phyloP scores from a whole-genome alignment of 2,888 invertebrate genomes.

The Lasioglossum oenotherae region DNA sequence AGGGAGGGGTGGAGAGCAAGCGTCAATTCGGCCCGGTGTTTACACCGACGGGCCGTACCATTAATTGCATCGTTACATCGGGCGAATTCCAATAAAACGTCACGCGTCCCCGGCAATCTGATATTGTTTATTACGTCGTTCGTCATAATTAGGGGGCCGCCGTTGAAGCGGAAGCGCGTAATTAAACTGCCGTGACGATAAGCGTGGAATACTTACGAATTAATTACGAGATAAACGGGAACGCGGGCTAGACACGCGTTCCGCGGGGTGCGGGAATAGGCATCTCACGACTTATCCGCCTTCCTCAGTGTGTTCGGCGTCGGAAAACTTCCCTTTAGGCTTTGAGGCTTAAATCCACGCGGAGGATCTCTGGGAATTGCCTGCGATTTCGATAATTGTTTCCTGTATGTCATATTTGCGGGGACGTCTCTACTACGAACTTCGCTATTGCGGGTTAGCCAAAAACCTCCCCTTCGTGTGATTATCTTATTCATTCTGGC shows the following conservation, averaged over 20 bases:
- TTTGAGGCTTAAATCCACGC: neutral
- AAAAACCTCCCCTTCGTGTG: neutral
- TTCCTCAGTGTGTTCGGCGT: neutral
- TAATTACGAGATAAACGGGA: constrained; percentile 56
- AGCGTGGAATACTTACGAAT: constrained; percentile 60
- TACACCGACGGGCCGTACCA: constrained; percentile 43
- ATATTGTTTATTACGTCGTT: constrained; percentile 63
- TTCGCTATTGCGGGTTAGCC: neutral
- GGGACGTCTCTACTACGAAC: neutral
- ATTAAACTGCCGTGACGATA: constrained; percentile 58
- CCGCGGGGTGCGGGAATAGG: neutral
- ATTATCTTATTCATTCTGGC: neutral
- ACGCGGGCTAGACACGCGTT: constrained; percentile 8
- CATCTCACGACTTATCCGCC: neutral
- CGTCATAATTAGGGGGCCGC: constrained; percentile 60
- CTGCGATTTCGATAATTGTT: constrained; percentile 1
- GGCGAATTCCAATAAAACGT: constrained; percentile 60
- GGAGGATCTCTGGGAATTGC: neutral
- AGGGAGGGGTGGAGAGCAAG: constrained; percentile 2
- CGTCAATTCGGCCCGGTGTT: constrained; percentile 45
- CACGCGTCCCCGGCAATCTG: constrained; percentile 53
- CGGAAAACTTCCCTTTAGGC: neutral
- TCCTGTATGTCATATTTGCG: neutral
- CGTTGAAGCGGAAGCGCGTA: constrained; percentile 49
- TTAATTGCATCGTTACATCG: constrained; percentile 62